Evolutionary conservation across 2,797 vertebrate genomes (phyloP).

Genomic region (Poecilia wingei): DNA sequence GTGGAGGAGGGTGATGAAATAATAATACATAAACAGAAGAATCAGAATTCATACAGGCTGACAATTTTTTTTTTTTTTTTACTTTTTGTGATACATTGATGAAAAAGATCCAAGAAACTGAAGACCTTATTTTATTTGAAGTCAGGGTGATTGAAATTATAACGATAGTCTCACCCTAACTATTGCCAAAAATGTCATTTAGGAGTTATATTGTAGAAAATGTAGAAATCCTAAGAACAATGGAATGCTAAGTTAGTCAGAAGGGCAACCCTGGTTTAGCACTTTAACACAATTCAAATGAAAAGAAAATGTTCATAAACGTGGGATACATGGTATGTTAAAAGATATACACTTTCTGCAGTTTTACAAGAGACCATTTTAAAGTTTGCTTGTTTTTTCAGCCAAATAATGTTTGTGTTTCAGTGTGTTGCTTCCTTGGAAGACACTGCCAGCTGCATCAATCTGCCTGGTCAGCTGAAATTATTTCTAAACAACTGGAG

Average conservation of each 20-base stretch:
- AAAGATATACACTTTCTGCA: not conserved
- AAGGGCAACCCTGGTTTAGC: not conserved
- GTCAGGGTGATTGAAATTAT: not conserved
- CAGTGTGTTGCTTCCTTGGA: not conserved
- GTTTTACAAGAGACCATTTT: not conserved
- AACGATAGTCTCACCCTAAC: not conserved
- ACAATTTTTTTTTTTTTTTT: conserved; percentile 22
- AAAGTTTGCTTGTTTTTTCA: not conserved
- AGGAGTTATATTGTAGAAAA: not conserved
- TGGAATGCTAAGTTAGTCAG: not conserved
- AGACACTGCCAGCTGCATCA: not conserved
- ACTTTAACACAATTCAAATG: not conserved
- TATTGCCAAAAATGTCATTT: not conserved
- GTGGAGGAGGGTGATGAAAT: conserved; percentile 11
- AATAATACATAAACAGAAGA: conserved; percentile 17
- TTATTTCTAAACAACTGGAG: not conserved
- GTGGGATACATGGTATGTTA: not conserved
- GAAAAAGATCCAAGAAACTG: conserved; percentile 38
- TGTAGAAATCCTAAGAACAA: not conserved
- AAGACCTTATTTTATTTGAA: not conserved
- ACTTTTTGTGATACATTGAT: conserved; percentile 9
- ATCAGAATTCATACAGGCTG: conserved; percentile 31
- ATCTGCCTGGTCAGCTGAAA: not conserved
- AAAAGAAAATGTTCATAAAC: not conserved
- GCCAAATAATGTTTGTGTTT: not conserved